phyloP scores from a whole-genome alignment of 2,888 invertebrate species.

The Synanthedon andrenaeformis region DNA sequence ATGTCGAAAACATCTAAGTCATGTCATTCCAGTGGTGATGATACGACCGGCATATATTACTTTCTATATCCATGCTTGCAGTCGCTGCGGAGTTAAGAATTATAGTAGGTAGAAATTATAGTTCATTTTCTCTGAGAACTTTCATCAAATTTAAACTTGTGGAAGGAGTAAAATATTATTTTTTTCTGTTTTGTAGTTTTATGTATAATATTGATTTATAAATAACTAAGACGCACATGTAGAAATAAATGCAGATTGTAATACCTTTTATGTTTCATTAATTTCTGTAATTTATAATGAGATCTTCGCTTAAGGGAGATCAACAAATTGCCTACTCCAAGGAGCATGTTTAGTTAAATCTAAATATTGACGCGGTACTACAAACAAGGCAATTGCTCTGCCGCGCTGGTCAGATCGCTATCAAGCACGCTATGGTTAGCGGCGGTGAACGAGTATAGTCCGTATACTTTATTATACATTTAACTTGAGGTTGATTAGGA shows the following conservation, averaged over 20 bases:
- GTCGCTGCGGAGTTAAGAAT: constrained; percentile 19
- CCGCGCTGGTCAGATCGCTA: constrained; percentile 47
- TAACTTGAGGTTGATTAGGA: too few relatives aligned
- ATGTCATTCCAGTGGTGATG: constrained; percentile 32
- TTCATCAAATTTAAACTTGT: too few relatives aligned
- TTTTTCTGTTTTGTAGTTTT: too few relatives aligned
- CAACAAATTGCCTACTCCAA: constrained; percentile 9
- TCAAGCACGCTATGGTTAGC: constrained; percentile 37
- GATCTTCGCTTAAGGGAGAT: not conserved
- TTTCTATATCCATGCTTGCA: constrained; percentile 15
- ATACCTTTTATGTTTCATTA: too few relatives aligned
- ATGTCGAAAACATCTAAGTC: constrained; percentile 32
- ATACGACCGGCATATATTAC: constrained; percentile 26
- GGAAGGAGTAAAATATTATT: too few relatives aligned
- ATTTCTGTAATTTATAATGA: too few relatives aligned
- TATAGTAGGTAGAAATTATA: not conserved
- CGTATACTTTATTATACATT: not conserved
- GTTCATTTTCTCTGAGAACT: constrained; percentile 7
- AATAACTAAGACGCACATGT: too few relatives aligned
- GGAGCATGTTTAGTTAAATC: constrained; percentile 4
- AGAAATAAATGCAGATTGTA: too few relatives aligned
- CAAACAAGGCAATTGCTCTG: constrained; percentile 60
- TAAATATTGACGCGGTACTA: constrained; percentile 20
- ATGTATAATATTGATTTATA: too few relatives aligned
- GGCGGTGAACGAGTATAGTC: constrained; percentile 7